Evolutionary conservation across 2,797 vertebrate genomes (phyloP).

Genomic region (Clamator glandarius): DNA sequence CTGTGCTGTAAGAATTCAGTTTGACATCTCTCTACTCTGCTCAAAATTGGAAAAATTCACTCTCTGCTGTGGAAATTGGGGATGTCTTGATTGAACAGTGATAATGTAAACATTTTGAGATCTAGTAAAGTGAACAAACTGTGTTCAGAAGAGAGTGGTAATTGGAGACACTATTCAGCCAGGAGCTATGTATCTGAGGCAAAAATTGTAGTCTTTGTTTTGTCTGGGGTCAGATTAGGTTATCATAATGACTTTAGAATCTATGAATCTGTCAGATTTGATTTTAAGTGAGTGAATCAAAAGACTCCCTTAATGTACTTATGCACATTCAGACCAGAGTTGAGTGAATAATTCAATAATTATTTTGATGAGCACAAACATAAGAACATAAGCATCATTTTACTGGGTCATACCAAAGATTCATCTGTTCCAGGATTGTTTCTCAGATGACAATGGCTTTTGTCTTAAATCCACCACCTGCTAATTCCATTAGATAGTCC

Average conservation of each 20-base stretch:
- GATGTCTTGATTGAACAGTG: neutral
- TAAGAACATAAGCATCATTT: neutral
- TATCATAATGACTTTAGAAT: slow-evolving; percentile 54
- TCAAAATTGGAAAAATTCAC: neutral
- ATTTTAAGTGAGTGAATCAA: slow-evolving; percentile 54
- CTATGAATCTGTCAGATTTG: slow-evolving; percentile 58
- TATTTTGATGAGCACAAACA: slow-evolving; percentile 39
- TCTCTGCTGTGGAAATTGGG: neutral
- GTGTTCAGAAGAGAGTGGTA: neutral
- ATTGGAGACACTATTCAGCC: neutral
- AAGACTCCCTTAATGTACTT: slow-evolving; percentile 26
- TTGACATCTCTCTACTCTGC: neutral
- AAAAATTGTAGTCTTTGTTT: slow-evolving; percentile 51
- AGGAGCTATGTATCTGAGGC: neutral
- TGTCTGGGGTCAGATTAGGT: slow-evolving; percentile 60
- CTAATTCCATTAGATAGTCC: neutral
- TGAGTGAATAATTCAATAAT: slow-evolving; percentile 47
- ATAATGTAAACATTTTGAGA: neutral
- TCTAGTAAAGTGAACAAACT: neutral
- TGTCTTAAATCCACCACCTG: slow-evolving; percentile 20
- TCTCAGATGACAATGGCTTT: slow-evolving; percentile 16
- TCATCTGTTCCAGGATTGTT: neutral
- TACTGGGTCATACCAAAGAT: slow-evolving; percentile 20
- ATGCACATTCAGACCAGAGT: slow-evolving; percentile 29
- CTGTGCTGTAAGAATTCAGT: neutral